Evolutionary conservation across 2,888 invertebrate genomes (phyloP).

Genomic region (Harpalus rufipes): DNA sequence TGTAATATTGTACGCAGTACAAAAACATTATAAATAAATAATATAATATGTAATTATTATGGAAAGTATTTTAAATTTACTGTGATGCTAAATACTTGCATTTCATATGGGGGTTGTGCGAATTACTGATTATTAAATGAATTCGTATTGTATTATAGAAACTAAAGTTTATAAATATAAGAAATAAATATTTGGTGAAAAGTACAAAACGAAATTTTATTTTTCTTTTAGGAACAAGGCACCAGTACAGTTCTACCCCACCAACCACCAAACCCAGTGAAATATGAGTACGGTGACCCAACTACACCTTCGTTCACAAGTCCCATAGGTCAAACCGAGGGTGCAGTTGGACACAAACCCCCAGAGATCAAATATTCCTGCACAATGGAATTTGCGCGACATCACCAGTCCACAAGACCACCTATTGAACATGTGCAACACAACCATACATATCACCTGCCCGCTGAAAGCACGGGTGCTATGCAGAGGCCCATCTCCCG

Average conservation of each 20-base stretch:
- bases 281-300: slow-evolving; percentile 80
- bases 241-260: slow-evolving; percentile 70
- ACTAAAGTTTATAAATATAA: too few relatives aligned
- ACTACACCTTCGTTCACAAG: slow-evolving; percentile 73
- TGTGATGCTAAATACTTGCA: too few relatives aligned
- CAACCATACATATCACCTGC: slow-evolving; percentile 93
- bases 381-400: slow-evolving; percentile 83
- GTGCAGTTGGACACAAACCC: slow-evolving; percentile 79
- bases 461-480: slow-evolving; percentile 83
- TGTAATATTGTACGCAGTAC: too few relatives aligned
- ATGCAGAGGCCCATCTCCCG: slow-evolving; percentile 82
- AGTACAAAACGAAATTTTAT: too few relatives aligned
- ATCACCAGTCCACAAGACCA: slow-evolving; percentile 77
- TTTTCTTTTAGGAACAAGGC: slow-evolving; percentile 72
- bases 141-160: too few relatives aligned
- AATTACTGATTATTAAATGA: too few relatives aligned
- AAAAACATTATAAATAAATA: too few relatives aligned
- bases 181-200: too few relatives aligned
- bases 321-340: slow-evolving; percentile 74
- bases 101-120: too few relatives aligned
- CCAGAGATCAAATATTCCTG: slow-evolving; percentile 85
- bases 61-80: too few relatives aligned
- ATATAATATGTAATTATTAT: too few relatives aligned
- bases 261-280: slow-evolving; percentile 76
- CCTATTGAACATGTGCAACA: slow-evolving; percentile 85